Base-by-base conservation (phyloP, 2,888 invertebrate genomes). In the Phengaris arion region DNA sequence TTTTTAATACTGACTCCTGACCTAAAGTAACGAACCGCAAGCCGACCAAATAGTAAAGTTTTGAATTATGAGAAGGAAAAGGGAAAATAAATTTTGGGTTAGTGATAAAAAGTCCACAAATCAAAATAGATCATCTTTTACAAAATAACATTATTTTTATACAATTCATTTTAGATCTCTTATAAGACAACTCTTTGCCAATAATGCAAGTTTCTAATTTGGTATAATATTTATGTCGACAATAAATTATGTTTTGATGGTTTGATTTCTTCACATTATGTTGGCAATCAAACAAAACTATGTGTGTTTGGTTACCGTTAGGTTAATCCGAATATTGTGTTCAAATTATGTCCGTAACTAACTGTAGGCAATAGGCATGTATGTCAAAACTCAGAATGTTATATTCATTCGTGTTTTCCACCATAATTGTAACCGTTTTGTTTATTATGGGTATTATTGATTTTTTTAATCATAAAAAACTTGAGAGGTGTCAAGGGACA, bases 321-420 rank as follows among this genome's bases (percentile, higher is more conserved):
- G 48, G 5, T 15, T 70, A 51, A 64, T 64, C 64, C 64, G 64
- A 51, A 70, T 69, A 48, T 15, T 70, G 51, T 70, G 48, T 48
- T 51, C 51, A 70, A 70, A 51, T 70, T 70, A 46, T 70, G 8
- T 15, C 69, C 70, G 70, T 70, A 15, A 51, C 70, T 70, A 70
- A 70, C 70, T 70, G 68, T 12, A 68, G 46, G 48, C 48, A 35
- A 35, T 35, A 35, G 35, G 35, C 35, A 35, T 52, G 0, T 64
- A 15, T 64, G 12, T 45, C 2, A 35, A 13, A 13, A 6, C 64
- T 64, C 10, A 35, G 35, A 64, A 59, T 7, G 9, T 22, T 22
- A 15, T 57, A 15, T 15, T 57, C 48, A 15, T 22, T 57, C 15
- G 9, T 57, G 7, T 55, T 15, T 55, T 55, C 13, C 55, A 55